These are phyloP conservation scores for Botia almorhae DNA, from an alignment of 2,797 vertebrate species.

Conservation along the genomic window DNA sequence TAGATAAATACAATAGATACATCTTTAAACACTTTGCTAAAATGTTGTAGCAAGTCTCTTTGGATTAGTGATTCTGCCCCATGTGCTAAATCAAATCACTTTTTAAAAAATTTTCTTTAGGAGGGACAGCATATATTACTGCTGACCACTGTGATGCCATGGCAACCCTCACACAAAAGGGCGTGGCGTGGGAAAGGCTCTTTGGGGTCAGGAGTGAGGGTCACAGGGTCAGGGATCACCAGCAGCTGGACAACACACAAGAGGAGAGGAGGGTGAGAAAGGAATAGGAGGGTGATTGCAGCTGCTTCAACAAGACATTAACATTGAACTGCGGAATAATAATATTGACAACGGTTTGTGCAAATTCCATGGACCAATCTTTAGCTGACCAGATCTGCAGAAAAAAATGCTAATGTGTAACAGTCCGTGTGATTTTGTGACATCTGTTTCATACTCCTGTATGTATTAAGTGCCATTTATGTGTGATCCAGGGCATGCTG, in stretches of 20 bases:
- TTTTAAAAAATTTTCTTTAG: conserved; percentile 41
- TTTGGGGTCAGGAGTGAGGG: conserved; percentile 81
- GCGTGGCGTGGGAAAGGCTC: conserved; percentile 84
- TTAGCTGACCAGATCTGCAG: conserved; percentile 58
- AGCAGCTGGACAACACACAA: conserved; percentile 83
- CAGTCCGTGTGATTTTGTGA: conserved; percentile 69
- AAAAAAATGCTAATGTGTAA: conserved; percentile 73
- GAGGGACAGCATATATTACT: conserved; percentile 52
- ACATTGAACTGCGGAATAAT: conserved; percentile 74
- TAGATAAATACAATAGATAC: too few relatives aligned
- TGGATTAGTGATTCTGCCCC: conserved; percentile 20
- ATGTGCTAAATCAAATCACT: conserved; percentile 40
- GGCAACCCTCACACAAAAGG: conserved; percentile 78
- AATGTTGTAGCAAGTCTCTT: not conserved
- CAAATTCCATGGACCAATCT: conserved; percentile 60
- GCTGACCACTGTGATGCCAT: conserved; percentile 75
- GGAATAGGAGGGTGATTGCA: conserved; percentile 60
- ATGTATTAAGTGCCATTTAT: too few relatives aligned
- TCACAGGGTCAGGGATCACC: conserved; percentile 76
- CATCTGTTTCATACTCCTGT: too few relatives aligned
- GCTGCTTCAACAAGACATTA: conserved; percentile 73
- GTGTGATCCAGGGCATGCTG: too few relatives aligned
- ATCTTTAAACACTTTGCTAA: too few relatives aligned
- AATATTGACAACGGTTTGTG: conserved; percentile 59
- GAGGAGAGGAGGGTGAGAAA: conserved; percentile 80